phyloP scores from a whole-genome alignment of 2,888 invertebrate genomes.

The Callyntrura sp. region DNA sequence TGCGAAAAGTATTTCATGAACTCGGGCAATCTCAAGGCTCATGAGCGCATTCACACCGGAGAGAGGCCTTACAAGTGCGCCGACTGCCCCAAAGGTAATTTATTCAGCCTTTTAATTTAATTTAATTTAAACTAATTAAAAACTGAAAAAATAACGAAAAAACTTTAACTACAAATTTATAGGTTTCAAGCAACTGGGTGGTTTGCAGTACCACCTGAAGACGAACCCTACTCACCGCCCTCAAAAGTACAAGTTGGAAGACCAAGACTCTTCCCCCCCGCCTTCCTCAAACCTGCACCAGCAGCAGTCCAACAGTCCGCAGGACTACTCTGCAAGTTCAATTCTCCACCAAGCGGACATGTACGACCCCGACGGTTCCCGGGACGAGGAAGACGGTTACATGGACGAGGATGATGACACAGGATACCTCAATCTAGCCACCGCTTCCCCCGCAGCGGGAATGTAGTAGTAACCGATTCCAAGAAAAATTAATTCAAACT shows the following conservation, averaged over 20 bases:
- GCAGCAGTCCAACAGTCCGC: constrained; percentile 18
- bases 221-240: constrained; percentile 75
- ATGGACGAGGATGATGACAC: background rate
- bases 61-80: constrained; percentile 72
- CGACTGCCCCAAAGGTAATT: constrained; percentile 77
- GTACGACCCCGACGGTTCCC: constrained; percentile 7
- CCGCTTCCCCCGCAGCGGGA: background rate
- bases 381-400: background rate
- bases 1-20: constrained; percentile 77
- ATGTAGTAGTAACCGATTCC: constrained; percentile 3
- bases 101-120: no score
- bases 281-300: background rate
- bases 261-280: constrained; percentile 45
- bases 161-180: no score
- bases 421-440: constrained; percentile 49
- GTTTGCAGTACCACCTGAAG: constrained; percentile 78
- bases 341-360: background rate
- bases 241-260: constrained; percentile 70
- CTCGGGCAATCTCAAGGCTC: constrained; percentile 77
- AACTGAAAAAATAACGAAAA: no score
- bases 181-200: constrained; percentile 79
- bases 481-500: background rate
- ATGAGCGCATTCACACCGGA: constrained; percentile 76
- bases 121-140: no score
- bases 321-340: background rate